Percentiles rank a stretch among this genome's conserved stretches.
Conservation (phyloP, 2,797 vertebrate genomes). For the Etheostoma perlongum region DNA sequence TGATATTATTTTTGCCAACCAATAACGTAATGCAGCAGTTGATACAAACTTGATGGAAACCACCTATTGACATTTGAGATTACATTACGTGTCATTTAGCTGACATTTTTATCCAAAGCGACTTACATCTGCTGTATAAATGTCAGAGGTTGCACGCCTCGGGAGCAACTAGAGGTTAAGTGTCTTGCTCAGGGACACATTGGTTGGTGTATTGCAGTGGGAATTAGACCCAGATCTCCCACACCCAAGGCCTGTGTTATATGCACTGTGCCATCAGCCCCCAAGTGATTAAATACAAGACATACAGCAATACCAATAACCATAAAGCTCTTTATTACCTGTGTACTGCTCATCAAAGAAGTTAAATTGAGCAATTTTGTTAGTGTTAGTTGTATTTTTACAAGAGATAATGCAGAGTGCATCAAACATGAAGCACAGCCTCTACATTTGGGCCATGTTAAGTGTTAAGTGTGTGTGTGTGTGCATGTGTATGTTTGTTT, state of each 20-base stretch:
- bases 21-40: neutral
- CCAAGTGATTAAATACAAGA: neutral
- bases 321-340: neutral
- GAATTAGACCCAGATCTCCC: too few species aligned
- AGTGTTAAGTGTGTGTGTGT: conserved; percentile 1
- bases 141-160: too few species aligned
- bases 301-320: neutral
- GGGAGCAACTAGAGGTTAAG: too few species aligned
- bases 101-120: too few species aligned
- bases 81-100: too few species aligned
- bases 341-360: neutral
- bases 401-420: neutral
- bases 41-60: neutral
- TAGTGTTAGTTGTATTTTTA: neutral
- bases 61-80: neutral
- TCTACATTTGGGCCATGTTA: neutral
- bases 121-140: too few species aligned
- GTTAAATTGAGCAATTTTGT: neutral
- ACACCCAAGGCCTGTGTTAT: too few species aligned
- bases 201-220: too few species aligned
- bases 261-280: too few species aligned
- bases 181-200: too few species aligned
- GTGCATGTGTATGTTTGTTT: neutral
- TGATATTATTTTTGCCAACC: neutral
- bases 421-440: neutral